Base-by-base conservation (phyloP, 2,113 vertebrate species). In the Colinus virginianus region DNA sequence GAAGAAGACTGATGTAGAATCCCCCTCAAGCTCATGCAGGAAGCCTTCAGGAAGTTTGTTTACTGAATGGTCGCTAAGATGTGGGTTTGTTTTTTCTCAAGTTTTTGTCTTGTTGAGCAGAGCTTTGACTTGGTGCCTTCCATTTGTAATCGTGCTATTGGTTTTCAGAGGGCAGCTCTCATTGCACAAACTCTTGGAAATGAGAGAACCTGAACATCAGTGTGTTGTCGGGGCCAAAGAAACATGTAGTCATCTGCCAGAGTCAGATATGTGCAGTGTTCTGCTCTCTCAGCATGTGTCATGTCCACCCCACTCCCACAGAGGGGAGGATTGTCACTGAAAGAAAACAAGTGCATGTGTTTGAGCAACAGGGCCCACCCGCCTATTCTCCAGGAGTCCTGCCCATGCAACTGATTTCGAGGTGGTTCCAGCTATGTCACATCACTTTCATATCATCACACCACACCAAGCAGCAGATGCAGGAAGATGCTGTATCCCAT, bases 111-210 rank as follows among this genome's bases (percentile, higher is more conserved):
- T 86, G 64, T 69, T 87, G 95, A 94, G 90, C 70, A 96, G 74
- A 75, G 84, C 28, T 87, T 86, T 36, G 87, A 71, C 61, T 91
- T 32, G 1, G 77, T 38, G 43, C 87, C 93, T 74, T 94, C 58
- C 32, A 32, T 82, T 88, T 76, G 67, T 83, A 85, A 88, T 81
- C 62, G 9, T 66, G 71, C 88, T 91, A 70, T 89, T 42, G 26
- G 83, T 88, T 96, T 96, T 91, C 78, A 75, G 56, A 91, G 84
- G 88, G 82, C 92, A 96, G 71, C 81, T 94, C 66, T 95, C 14
- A 16, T 93, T 96, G 87, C 64, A 83, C 85, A 90, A 90, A 68
- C 87, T 75, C 86, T 95, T 97, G 96, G 92, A 94, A 96, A 84
- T 22, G 68, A 95, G 81, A 90, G 83, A 92, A 63, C 91, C 88